phyloP scores from a whole-genome alignment of 2,113 vertebrate species.

The Rhagologus leucostigma region DNA sequence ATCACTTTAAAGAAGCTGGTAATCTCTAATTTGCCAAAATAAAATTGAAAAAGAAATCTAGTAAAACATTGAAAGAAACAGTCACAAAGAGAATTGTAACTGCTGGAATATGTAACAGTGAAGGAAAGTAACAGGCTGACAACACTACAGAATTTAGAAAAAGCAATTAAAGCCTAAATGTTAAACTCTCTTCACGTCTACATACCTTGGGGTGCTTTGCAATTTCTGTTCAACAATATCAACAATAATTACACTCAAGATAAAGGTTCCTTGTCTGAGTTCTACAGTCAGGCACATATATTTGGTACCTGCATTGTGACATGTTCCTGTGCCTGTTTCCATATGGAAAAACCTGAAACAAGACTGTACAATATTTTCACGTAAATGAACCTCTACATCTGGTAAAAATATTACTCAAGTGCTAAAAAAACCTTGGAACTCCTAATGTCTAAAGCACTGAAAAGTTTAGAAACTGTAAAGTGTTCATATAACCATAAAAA shows the following conservation, averaged over 20 bases:
- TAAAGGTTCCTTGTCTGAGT: not conserved
- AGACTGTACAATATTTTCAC: not conserved
- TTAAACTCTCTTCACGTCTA: not conserved
- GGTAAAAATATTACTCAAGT: not conserved
- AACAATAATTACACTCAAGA: not conserved
- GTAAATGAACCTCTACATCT: not conserved
- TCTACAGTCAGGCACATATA: not conserved
- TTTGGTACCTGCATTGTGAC: not conserved
- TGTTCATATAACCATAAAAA: not conserved
- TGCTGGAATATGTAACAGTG: not conserved
- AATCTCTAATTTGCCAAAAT: not conserved
- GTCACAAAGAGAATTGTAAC: not conserved
- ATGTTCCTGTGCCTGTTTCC: not conserved
- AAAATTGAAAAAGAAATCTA: not conserved
- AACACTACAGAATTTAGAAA: not conserved
- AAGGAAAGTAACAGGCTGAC: not conserved
- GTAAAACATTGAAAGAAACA: not conserved
- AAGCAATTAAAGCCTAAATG: not conserved
- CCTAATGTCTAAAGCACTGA: not conserved
- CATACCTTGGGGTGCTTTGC: not conserved
- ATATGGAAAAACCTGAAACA: not conserved
- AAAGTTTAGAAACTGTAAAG: not conserved
- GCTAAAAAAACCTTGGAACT: not conserved
- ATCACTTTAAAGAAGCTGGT: not conserved
- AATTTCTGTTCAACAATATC: not conserved